Evolutionary conservation across 2,113 vertebrate species (phyloP).

Genomic region (Ovis canadensis): DNA sequence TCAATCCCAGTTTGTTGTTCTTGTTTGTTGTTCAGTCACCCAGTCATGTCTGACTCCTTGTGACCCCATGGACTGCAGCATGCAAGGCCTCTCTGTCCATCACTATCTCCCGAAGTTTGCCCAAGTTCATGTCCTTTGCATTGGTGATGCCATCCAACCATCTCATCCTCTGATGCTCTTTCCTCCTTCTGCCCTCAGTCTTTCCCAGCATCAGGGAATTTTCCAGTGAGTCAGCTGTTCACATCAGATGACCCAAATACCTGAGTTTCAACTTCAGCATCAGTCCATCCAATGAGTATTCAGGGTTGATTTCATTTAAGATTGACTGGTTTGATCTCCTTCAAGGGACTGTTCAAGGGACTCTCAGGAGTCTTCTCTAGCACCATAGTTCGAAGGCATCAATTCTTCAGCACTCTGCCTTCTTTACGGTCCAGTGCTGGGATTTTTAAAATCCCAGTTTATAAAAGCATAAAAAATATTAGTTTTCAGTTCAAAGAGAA

Average conservation of each 20-base stretch:
- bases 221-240: neutral
- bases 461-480: neutral
- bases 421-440: accelerated
- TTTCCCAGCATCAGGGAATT: neutral
- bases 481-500: neutral
- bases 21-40: neutral
- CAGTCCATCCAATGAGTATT: neutral
- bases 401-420: neutral
- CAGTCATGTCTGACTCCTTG: neutral
- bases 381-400: neutral
- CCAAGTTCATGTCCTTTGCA: neutral
- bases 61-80: neutral
- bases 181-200: neutral
- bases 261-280: neutral
- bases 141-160: neutral
- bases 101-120: neutral
- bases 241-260: neutral
- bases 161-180: neutral
- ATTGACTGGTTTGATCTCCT: neutral
- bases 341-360: neutral
- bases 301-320: neutral
- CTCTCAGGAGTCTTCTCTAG: neutral
- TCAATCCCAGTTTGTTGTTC: neutral
- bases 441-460: neutral
- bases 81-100: neutral